These are phyloP conservation scores for Tyria jacobaeae DNA, from an alignment of 2,888 invertebrate genomes.

Conservation along the genomic window DNA sequence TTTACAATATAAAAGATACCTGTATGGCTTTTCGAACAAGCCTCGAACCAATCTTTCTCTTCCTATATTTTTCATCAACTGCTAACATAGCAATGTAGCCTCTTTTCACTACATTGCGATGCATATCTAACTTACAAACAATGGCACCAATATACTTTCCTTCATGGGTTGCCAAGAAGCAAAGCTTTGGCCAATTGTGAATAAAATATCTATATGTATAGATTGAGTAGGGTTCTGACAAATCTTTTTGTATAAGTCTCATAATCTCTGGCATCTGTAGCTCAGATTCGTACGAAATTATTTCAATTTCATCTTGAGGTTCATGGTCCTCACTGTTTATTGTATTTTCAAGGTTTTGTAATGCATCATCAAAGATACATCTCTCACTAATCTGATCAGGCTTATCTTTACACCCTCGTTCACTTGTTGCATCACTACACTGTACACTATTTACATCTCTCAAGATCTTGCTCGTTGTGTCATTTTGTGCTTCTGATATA, in stretches of 20 bases:
- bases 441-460: conserved; percentile 80
- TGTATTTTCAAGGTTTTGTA: conserved; percentile 61
- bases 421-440: conserved; percentile 64
- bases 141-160: conserved; percentile 98
- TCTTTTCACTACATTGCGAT: conserved; percentile 94
- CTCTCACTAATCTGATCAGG: conserved; percentile 53
- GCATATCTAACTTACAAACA: conserved; percentile 98
- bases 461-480: conserved; percentile 55
- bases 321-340: conserved; percentile 58
- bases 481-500: conserved; percentile 60
- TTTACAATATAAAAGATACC: too few relatives aligned
- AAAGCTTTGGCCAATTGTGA: conserved; percentile 99
- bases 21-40: conserved; percentile 93
- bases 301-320: conserved; percentile 73
- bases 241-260: conserved; percentile 99
- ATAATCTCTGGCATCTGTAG: conserved; percentile 99
- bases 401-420: conserved; percentile 51
- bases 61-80: conserved; percentile 97
- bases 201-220: conserved; percentile 99
- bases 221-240: conserved; percentile 99
- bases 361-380: conserved; percentile 59
- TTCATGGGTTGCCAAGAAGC: conserved; percentile 97
- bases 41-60: conserved; percentile 96
- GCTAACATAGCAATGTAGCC: conserved; percentile 99
- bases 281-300: conserved; percentile 94